Conservation (phyloP, 2,113 vertebrate genomes). For the Pseudorasbora parva region DNA sequence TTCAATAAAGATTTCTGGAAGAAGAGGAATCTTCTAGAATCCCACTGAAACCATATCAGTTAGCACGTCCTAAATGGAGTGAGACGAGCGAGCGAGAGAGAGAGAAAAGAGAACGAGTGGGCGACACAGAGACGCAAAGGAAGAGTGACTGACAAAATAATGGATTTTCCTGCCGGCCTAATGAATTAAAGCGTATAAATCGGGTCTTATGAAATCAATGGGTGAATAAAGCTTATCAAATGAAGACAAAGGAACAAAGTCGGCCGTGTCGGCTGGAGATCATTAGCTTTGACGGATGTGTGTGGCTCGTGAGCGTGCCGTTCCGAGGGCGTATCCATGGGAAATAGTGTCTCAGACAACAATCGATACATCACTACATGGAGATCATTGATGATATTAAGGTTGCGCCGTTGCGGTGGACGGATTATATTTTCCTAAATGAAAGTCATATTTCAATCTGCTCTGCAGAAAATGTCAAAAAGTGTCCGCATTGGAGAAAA, state of each 20-base stretch:
- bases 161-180: slow-evolving; percentile 62
- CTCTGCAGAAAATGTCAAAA: neutral
- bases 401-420: neutral
- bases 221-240: slow-evolving; percentile 68
- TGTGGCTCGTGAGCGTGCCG: neutral
- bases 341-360: slow-evolving; percentile 7
- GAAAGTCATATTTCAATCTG: neutral
- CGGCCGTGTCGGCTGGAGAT: slow-evolving; percentile 49
- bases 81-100: slow-evolving; percentile 57
- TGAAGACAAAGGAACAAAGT: slow-evolving; percentile 65
- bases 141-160: slow-evolving; percentile 42
- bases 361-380: neutral
- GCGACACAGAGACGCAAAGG: slow-evolving; percentile 63
- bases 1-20: slow-evolving; percentile 53
- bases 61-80: slow-evolving; percentile 45
- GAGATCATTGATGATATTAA: slow-evolving; percentile 17
- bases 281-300: slow-evolving; percentile 63
- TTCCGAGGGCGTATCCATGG: slow-evolving; percentile 21
- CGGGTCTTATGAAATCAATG: slow-evolving; percentile 69
- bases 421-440: neutral
- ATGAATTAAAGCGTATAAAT: slow-evolving; percentile 73
- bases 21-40: slow-evolving; percentile 20
- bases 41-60: slow-evolving; percentile 44
- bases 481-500: no score
- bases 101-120: slow-evolving; percentile 39